Evolutionary conservation across 1,140 invertebrate genomes (phyloP).

Genomic region (Mamestra configurata): DNA sequence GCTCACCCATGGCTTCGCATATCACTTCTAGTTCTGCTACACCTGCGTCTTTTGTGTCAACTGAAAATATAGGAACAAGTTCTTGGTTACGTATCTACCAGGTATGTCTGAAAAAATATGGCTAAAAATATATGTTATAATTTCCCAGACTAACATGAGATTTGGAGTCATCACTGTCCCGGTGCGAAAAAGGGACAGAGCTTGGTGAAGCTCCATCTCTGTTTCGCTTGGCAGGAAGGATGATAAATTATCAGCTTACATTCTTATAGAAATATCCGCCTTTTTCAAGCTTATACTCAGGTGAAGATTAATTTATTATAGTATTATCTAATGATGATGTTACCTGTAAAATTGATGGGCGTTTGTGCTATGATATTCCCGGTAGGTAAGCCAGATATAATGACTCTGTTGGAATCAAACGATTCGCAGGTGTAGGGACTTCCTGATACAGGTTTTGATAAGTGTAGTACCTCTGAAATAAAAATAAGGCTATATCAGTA

Average conservation of each 20-base stretch:
- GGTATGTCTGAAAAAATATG: not conserved
- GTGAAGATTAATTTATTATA: no score
- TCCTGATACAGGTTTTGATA: conserved; percentile 96
- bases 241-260: no score
- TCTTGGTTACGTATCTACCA: no score
- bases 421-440: conserved; percentile 99
- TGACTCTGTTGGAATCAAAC: conserved; percentile 95
- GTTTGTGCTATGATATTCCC: conserved; percentile 95
- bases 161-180: no score
- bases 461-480: conserved; percentile 94
- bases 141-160: no score
- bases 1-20: conserved; percentile 93
- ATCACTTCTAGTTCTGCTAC: conserved; percentile 96
- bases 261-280: no score
- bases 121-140: no score
- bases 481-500: not conserved
- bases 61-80: conserved; percentile 87
- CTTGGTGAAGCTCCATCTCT: no score
- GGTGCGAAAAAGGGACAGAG: no score
- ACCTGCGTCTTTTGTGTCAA: conserved; percentile 95
- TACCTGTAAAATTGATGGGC: conserved; percentile 94
- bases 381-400: conserved; percentile 92
- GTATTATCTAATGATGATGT: no score
- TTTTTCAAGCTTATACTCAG: no score
- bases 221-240: no score